Evolutionary conservation across 2,113 vertebrate genomes (phyloP), one percentile per base, ranked within the genome.

Genomic region (Myrmecophaga tridactyla): DNA sequence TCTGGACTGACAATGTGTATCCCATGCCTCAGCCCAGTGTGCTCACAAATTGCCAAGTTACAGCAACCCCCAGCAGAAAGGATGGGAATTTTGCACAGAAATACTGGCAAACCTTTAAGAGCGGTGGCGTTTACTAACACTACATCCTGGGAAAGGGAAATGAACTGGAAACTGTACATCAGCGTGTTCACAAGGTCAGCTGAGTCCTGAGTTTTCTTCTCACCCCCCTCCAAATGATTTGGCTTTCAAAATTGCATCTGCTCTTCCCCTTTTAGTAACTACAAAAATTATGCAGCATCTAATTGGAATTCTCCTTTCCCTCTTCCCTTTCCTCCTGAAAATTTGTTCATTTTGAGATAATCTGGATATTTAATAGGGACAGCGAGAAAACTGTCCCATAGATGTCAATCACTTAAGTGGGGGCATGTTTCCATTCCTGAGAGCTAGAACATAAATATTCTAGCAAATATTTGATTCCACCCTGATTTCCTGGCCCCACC

Each of bases 31-130:
- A 96, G 96, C 97, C 98, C 97, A 96, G 43, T 84, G 96, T 56
- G 97, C 96, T 96, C 93, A 95, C 88, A 89, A 96, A 96, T 94
- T 96, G 97, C 94, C 97, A 97, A 97, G 86, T 97, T 96, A 82
- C 0, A 94, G 75, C 95, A 95, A 67, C 92, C 97, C 97, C 96
- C 96, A 96, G 96, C 97, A 85, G 82, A 41, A 87, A 86, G 92
- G 94, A 92, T 48, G 78, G 94, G 94, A 86, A 92, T 95, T 97
- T 97, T 95, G 88, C 97, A 92, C 96, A 70, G 87, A 96, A 97
- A 96, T 82, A 78, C 96, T 97, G 97, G 97, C 97, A 98, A 97
- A 92, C 65, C 72, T 87, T 96, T 96, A 95, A 97, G 97, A 96
- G 90, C 93, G 81, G 93, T 80, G 62, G 81, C 94, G 69, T 95